Conservation (phyloP, 64 coral and sea anemone species). For the Porites lutea region DNA sequence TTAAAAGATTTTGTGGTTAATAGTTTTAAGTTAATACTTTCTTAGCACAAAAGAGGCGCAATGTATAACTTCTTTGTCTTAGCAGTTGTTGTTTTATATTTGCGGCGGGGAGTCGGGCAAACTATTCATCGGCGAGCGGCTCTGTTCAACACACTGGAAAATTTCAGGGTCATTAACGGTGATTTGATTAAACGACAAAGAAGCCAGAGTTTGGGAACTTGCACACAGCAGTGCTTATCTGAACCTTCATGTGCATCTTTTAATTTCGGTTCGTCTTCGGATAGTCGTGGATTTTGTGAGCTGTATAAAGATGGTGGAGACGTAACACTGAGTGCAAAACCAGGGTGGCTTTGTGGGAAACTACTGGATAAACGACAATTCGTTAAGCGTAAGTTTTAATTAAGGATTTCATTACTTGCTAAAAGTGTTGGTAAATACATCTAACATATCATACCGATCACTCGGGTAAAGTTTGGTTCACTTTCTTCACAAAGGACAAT, state of each 20-base stretch:
- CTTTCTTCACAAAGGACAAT: too few species aligned
- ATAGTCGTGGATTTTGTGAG: constrained; percentile 1
- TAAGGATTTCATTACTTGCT: not conserved
- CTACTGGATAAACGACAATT: not conserved
- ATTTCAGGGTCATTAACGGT: not conserved
- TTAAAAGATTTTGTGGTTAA: not conserved
- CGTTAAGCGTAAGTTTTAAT: constrained; percentile 1
- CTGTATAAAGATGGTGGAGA: not conserved
- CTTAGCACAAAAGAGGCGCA: not conserved
- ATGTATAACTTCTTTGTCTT: not conserved
- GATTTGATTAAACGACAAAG: constrained; percentile 22
- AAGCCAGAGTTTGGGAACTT: constrained; percentile 6
- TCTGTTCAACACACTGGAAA: constrained; percentile 20
- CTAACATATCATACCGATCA: too few species aligned
- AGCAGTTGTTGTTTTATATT: not conserved
- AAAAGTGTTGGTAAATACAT: not conserved
- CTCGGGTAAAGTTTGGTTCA: too few species aligned
- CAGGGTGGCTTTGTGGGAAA: constrained; percentile 20
- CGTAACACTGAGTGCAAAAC: not conserved
- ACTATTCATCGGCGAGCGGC: not conserved
- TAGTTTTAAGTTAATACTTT: not conserved
- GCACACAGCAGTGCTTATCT: constrained; percentile 39
- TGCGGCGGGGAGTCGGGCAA: not conserved
- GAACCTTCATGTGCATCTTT: constrained; percentile 20
- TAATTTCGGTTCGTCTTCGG: constrained; percentile 11